phyloP scores from a whole-genome alignment of 2,797 vertebrate genomes.

The Glossophaga mutica region DNA sequence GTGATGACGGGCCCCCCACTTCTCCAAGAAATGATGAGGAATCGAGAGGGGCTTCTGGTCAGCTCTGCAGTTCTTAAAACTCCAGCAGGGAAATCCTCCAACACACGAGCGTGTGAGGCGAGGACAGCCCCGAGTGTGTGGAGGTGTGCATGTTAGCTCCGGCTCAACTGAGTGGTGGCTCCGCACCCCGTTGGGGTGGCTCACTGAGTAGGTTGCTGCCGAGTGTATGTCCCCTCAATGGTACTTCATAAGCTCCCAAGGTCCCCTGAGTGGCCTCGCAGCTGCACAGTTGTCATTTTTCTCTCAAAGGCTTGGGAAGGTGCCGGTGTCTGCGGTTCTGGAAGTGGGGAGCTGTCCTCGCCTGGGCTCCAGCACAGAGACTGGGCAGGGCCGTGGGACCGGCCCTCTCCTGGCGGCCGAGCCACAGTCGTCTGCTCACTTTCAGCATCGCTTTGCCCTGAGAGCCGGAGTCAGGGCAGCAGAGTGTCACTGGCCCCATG shows the following conservation, averaged over 20 bases:
- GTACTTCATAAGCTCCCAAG: not conserved
- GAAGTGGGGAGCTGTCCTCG: not conserved
- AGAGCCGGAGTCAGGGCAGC: conserved; percentile 33
- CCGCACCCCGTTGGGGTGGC: not conserved
- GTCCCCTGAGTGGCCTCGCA: not conserved
- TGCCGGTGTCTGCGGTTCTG: not conserved
- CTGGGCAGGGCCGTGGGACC: conserved; percentile 24
- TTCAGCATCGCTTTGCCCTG: conserved; percentile 61
- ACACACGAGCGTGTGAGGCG: not conserved
- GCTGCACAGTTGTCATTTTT: not conserved
- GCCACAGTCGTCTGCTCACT: not conserved
- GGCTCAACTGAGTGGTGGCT: not conserved
- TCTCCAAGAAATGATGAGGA: conserved; percentile 20
- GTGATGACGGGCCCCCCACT: not conserved
- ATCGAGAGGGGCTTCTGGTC: conserved; percentile 24
- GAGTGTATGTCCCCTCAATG: not conserved
- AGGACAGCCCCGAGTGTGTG: not conserved
- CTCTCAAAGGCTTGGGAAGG: conserved; percentile 40
- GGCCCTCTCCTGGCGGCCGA: not conserved
- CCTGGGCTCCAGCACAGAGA: not conserved
- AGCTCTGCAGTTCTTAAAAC: not conserved
- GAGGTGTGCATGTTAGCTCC: not conserved
- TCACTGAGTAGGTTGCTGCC: not conserved
- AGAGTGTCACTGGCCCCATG: conserved; percentile 9
- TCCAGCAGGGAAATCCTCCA: conserved; percentile 20